Conservation (phyloP, 64 coral and sea anemone species). For the Catalaphyllia jardinei region DNA sequence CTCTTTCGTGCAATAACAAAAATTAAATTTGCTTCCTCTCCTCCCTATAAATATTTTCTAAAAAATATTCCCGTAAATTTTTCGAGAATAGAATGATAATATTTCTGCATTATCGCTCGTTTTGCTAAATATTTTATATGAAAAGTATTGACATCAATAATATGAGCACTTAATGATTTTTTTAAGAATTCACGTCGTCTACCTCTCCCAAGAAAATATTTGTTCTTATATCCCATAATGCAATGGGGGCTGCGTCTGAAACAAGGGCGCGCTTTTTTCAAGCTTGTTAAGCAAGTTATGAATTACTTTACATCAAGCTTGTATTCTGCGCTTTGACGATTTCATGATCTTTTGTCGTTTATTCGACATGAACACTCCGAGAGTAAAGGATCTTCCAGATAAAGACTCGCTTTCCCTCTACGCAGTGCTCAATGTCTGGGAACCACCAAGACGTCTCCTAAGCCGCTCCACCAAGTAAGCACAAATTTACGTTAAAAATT, state of each 20-base stretch:
- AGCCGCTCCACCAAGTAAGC: not conserved
- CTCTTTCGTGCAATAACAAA: too few relatives aligned
- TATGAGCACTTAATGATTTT: not conserved
- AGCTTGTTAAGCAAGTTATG: slow-evolving; percentile 37
- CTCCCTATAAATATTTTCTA: too few relatives aligned
- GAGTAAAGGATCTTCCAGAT: not conserved
- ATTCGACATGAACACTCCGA: slow-evolving; percentile 56
- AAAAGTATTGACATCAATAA: not conserved
- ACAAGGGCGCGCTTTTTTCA: slow-evolving; percentile 42
- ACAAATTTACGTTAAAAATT: not conserved
- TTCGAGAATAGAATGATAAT: too few relatives aligned
- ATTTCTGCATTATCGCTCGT: too few relatives aligned
- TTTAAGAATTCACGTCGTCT: not conserved
- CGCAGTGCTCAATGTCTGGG: slow-evolving; percentile 52
- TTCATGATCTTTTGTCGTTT: slow-evolving; percentile 58
- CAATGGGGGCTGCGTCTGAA: not conserved
- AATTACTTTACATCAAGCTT: not conserved
- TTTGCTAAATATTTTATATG: not conserved
- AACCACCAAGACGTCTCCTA: slow-evolving; percentile 41
- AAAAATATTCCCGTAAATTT: too few relatives aligned
- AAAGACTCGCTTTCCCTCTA: slow-evolving; percentile 23
- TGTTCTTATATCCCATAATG: slow-evolving; percentile 8
- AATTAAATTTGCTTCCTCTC: too few relatives aligned
- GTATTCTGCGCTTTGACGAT: not conserved
- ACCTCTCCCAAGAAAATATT: not conserved